These are phyloP conservation scores for Porites lutea DNA, from an alignment of 64 coral and sea anemone genomes.

Conservation along the genomic window DNA sequence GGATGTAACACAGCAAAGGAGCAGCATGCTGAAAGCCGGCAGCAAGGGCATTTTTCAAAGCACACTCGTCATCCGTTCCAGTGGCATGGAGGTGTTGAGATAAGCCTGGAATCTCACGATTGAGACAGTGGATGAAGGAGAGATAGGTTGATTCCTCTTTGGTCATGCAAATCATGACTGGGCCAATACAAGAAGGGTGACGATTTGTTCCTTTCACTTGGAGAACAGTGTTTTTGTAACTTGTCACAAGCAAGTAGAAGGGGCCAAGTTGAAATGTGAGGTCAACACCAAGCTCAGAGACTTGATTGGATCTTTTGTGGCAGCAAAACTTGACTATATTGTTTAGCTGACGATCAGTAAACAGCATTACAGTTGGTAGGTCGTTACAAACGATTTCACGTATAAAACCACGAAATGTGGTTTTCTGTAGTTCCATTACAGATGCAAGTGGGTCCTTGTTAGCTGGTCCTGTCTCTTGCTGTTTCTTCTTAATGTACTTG, in stretches of 20 bases:
- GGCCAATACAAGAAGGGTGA: neutral
- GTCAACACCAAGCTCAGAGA: slow-evolving; percentile 9
- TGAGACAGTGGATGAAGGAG: slow-evolving; percentile 33
- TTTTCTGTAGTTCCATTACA: slow-evolving; percentile 72
- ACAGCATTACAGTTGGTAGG: slow-evolving; percentile 67
- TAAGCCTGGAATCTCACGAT: slow-evolving; percentile 25
- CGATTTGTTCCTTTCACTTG: slow-evolving; percentile 10
- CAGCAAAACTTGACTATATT: slow-evolving; percentile 42
- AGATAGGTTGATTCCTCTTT: slow-evolving; percentile 50
- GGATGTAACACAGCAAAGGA: slow-evolving; percentile 49
- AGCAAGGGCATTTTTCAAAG: slow-evolving; percentile 19
- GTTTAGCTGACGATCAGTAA: slow-evolving; percentile 39
- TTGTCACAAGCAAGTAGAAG: slow-evolving; percentile 67
- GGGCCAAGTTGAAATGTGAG: slow-evolving; percentile 66
- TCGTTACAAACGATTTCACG: slow-evolving; percentile 71
- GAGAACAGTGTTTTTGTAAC: slow-evolving; percentile 1
- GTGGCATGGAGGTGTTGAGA: slow-evolving; percentile 21
- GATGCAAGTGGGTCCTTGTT: slow-evolving; percentile 57
- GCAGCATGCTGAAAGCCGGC: slow-evolving; percentile 19
- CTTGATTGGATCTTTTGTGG: neutral
- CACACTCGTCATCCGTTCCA: slow-evolving; percentile 50
- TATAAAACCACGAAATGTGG: slow-evolving; percentile 53
- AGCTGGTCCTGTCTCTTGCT: neutral
- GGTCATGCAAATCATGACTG: slow-evolving; percentile 27
- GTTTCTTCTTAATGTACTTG: neutral